Conservation (phyloP, 2,797 vertebrate genomes). For the Spinus olivaceus region DNA sequence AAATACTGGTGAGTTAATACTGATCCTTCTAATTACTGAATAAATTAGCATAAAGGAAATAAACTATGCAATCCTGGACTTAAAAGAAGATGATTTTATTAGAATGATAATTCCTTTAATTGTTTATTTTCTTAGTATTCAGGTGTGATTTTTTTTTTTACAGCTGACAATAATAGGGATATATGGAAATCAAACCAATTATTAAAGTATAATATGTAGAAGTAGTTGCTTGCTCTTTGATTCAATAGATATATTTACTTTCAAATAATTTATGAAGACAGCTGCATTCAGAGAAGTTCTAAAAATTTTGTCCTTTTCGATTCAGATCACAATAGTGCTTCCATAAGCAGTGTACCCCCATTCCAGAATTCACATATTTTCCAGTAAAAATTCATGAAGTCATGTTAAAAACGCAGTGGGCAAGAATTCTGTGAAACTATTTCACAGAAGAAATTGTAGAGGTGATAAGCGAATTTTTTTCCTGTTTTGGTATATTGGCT, state of each 20-base stretch:
- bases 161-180: background rate
- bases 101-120: conserved; percentile 37
- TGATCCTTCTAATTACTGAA: conserved; percentile 37
- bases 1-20: conserved; percentile 35
- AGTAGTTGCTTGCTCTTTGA: background rate
- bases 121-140: background rate
- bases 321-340: background rate
- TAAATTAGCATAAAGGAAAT: conserved; percentile 30
- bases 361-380: background rate
- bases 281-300: background rate
- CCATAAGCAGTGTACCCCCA: background rate
- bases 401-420: background rate
- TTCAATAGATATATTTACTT: background rate
- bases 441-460: background rate
- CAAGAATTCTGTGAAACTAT: background rate
- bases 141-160: background rate
- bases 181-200: conserved; percentile 30
- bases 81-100: conserved; percentile 43
- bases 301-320: background rate
- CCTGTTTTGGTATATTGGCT: background rate
- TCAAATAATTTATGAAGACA: background rate
- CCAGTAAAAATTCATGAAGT: background rate
- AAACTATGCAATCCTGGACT: conserved; percentile 11
- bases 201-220: background rate
- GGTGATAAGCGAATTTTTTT: background rate